Conservation (phyloP, 1,140 invertebrate species). For the Oscheius sp. region DNA sequence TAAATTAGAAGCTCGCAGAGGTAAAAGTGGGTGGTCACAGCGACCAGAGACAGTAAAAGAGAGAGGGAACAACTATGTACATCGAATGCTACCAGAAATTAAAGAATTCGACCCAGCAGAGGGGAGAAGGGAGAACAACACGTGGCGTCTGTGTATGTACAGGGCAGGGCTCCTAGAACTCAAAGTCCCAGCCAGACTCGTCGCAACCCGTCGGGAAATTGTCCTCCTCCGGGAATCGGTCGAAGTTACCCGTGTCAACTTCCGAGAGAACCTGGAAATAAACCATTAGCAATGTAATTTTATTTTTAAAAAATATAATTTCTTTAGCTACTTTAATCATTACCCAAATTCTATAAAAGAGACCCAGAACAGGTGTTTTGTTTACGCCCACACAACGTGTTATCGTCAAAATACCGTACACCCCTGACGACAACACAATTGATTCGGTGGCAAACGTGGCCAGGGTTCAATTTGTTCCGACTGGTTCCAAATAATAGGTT, state of each 20-base stretch:
- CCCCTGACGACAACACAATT: slow-evolving; percentile 1
- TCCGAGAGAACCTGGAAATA: slow-evolving; percentile 46
- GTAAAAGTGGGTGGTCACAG: too few relatives aligned
- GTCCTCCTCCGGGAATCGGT: slow-evolving; percentile 50
- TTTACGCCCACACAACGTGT: too few relatives aligned
- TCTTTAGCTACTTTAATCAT: slow-evolving; percentile 1
- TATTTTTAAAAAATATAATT: background rate
- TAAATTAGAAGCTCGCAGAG: too few relatives aligned
- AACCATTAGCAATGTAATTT: background rate
- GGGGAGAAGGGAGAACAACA: background rate
- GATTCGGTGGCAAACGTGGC: background rate
- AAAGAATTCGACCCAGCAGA: background rate
- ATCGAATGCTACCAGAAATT: background rate
- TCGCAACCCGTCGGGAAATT: slow-evolving; percentile 52
- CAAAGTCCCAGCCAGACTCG: slow-evolving; percentile 52
- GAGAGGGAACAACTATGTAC: background rate
- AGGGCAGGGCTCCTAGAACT: slow-evolving; percentile 43
- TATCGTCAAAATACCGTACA: too few relatives aligned
- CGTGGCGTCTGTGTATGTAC: background rate
- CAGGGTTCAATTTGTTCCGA: background rate
- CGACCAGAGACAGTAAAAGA: background rate
- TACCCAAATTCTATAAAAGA: background rate
- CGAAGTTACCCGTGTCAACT: slow-evolving; percentile 57
- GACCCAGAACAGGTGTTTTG: too few relatives aligned
- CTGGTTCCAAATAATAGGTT: slow-evolving; percentile 2